Conservation (phyloP, 2,113 vertebrate species). For the Prolemur simus region DNA sequence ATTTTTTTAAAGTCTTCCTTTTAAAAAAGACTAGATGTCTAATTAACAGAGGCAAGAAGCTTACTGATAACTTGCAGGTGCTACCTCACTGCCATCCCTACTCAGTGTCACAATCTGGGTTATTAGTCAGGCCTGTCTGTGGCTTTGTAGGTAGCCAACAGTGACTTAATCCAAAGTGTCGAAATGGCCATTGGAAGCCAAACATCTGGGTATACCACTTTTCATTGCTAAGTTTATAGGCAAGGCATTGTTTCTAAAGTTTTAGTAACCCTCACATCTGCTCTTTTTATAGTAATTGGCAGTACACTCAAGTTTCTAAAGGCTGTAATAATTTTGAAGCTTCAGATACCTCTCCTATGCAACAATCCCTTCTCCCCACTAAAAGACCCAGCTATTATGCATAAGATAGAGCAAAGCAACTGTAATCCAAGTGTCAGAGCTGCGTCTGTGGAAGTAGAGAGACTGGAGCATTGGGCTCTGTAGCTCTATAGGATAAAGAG, state of each 20-base stretch:
- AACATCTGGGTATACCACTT: constrained; percentile 1
- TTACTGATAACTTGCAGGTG: neutral
- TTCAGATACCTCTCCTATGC: neutral
- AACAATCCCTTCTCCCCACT: neutral
- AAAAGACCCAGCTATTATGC: neutral
- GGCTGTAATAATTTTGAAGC: neutral
- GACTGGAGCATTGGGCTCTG: neutral
- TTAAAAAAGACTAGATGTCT: neutral
- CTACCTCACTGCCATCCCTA: neutral
- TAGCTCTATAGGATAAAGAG: neutral
- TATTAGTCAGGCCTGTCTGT: neutral
- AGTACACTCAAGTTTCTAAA: neutral
- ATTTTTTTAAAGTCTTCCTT: neutral
- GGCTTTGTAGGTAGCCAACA: neutral
- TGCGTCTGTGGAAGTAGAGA: neutral
- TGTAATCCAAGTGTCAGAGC: neutral
- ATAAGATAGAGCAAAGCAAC: neutral
- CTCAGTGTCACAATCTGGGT: neutral
- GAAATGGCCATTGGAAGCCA: neutral
- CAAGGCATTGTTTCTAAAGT: neutral
- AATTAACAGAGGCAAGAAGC: neutral
- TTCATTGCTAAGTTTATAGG: constrained; percentile 22
- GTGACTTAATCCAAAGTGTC: neutral
- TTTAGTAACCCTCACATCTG: neutral
- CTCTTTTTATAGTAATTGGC: neutral